These are phyloP conservation scores for Hetaerina americana DNA, from an alignment of 1,140 invertebrate species.

Conservation along the genomic window DNA sequence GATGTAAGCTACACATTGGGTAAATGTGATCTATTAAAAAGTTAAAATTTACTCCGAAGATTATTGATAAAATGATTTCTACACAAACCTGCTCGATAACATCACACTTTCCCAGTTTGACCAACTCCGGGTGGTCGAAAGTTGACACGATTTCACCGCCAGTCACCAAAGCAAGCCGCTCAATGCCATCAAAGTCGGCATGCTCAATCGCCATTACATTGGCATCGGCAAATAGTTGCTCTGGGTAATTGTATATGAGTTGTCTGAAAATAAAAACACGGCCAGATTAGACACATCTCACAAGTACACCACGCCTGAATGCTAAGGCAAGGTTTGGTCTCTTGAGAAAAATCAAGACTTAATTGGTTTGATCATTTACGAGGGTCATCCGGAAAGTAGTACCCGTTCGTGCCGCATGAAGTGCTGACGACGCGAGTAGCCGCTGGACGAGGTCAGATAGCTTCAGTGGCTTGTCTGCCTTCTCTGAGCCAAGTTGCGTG, in stretches of 20 bases:
- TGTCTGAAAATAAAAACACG: conserved; percentile 48
- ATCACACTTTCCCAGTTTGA: conserved; percentile 89
- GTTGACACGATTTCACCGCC: conserved; percentile 98
- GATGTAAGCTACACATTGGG: too few relatives aligned
- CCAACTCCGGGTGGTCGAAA: conserved; percentile 84
- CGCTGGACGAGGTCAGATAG: too few relatives aligned
- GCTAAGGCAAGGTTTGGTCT: background rate
- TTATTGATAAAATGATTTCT: background rate
- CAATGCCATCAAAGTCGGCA: conserved; percentile 99
- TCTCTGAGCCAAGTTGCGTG: too few relatives aligned
- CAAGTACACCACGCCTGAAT: background rate
- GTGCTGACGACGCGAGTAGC: too few relatives aligned
- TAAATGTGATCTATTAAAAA: too few relatives aligned
- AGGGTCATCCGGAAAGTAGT: too few relatives aligned
- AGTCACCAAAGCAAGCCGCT: conserved; percentile 89
- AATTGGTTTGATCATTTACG: too few relatives aligned
- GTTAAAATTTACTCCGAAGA: too few relatives aligned
- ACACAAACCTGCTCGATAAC: conserved; percentile 76
- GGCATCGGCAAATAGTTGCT: conserved; percentile 97
- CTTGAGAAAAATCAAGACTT: too few relatives aligned
- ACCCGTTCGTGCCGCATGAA: too few relatives aligned
- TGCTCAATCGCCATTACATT: conserved; percentile 99
- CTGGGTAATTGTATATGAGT: conserved; percentile 99
- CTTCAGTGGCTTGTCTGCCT: too few relatives aligned
- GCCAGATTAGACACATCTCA: background rate